A percentile compares a stretch with the other conserved stretches of the same genome.
These are phyloP conservation scores for Danionella dracula DNA, from an alignment of 2,797 vertebrate species.

Conservation along the genomic window DNA sequence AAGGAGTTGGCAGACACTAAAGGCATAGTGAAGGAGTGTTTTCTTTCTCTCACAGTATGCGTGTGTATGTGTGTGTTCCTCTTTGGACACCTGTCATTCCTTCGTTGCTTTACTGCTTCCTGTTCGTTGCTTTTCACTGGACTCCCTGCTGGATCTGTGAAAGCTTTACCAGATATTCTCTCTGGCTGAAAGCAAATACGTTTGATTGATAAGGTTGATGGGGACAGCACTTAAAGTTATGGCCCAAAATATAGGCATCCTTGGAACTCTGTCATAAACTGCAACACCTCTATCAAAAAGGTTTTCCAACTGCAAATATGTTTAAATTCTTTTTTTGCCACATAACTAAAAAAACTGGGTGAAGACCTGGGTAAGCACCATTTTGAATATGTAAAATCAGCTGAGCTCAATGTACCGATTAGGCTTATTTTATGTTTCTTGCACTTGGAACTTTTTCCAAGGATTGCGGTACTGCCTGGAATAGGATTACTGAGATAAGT, in stretches of 20 bases:
- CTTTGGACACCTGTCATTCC: conserved; percentile 24
- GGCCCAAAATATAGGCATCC: no score
- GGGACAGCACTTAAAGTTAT: no score
- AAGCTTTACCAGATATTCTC: conserved; percentile 17
- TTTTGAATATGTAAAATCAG: no score
- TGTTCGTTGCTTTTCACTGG: neutral
- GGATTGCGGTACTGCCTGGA: neutral
- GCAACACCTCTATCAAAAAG: no score
- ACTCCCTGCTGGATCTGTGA: conserved; percentile 14
- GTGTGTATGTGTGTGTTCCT: conserved; percentile 9
- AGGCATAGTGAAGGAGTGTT: conserved; percentile 9
- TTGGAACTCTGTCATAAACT: no score
- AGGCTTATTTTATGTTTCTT: no score
- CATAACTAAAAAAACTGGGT: no score
- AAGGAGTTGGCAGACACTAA: conserved; percentile 32
- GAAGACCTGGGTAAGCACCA: no score
- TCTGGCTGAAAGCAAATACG: neutral
- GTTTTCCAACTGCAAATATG: no score
- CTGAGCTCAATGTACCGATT: no score
- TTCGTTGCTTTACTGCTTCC: conserved; percentile 21
- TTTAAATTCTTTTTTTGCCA: no score
- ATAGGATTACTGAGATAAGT: neutral
- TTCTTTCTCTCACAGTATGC: conserved; percentile 8
- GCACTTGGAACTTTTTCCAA: conserved; percentile 4
- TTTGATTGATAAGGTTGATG: no score